Conservation (phyloP, 2,797 vertebrate genomes). For the Parambassis ranga region DNA sequence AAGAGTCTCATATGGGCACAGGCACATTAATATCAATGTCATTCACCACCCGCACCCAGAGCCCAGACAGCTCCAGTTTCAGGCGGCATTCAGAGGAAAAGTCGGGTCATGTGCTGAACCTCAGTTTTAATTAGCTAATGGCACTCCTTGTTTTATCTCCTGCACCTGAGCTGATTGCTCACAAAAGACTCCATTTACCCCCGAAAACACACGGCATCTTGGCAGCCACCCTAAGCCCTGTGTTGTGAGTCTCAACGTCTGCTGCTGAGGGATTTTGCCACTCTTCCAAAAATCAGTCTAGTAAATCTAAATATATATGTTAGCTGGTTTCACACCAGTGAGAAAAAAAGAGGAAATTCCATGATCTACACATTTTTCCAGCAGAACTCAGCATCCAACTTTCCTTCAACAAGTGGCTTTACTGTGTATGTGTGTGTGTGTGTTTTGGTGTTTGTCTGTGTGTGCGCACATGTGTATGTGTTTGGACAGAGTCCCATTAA, state of each 20-base stretch:
- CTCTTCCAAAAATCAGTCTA: slow-evolving; percentile 70
- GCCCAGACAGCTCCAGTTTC: slow-evolving; percentile 75
- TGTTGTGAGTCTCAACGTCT: slow-evolving; percentile 38
- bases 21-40: slow-evolving; percentile 78
- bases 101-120: slow-evolving; percentile 71
- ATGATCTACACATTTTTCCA: slow-evolving; percentile 65
- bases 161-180: slow-evolving; percentile 72
- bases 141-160: slow-evolving; percentile 70
- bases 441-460: slow-evolving; percentile 29
- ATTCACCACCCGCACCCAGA: slow-evolving; percentile 55
- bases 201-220: slow-evolving; percentile 63
- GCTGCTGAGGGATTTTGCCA: slow-evolving; percentile 46
- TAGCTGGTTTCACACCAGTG: slow-evolving; percentile 72
- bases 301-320: slow-evolving; percentile 78
- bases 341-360: slow-evolving; percentile 70
- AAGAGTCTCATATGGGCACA: slow-evolving; percentile 59
- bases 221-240: slow-evolving; percentile 27
- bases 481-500: slow-evolving; percentile 39
- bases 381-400: slow-evolving; percentile 53
- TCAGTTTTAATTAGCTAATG: slow-evolving; percentile 84
- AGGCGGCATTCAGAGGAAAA: slow-evolving; percentile 72
- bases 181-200: slow-evolving; percentile 78
- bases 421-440: slow-evolving; percentile 44
- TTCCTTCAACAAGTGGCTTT: slow-evolving; percentile 68
- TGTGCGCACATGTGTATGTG: slow-evolving; percentile 10